phyloP scores from a whole-genome alignment of 2,888 invertebrate genomes.

The Scaptomyza parva region DNA sequence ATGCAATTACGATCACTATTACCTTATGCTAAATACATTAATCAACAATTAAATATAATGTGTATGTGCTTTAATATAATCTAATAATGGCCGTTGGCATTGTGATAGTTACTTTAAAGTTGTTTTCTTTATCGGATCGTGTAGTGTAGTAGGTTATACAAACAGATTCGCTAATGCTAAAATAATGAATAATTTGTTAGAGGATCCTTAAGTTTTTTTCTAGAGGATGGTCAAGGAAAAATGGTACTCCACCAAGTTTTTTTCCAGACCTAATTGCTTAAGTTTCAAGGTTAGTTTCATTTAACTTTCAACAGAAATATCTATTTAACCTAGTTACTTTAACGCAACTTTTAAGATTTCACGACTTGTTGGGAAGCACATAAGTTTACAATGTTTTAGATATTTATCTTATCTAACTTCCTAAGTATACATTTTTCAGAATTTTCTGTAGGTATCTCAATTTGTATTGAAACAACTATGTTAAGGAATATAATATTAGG shows the following conservation, averaged over 20 bases:
- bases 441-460: too few relatives aligned
- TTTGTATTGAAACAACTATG: not conserved
- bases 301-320: too few relatives aligned
- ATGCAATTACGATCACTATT: constrained; percentile 34
- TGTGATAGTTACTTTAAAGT: constrained; percentile 8
- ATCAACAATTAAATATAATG: constrained; percentile 53
- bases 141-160: not conserved
- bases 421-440: not conserved
- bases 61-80: constrained; percentile 18
- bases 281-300: too few relatives aligned
- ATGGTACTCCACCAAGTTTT: too few relatives aligned
- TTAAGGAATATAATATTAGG: too few relatives aligned
- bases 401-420: not conserved
- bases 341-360: too few relatives aligned
- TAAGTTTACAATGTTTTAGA: not conserved
- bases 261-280: too few relatives aligned
- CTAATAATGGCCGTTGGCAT: constrained; percentile 2
- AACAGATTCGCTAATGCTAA: too few relatives aligned
- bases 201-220: too few relatives aligned
- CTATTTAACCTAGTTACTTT: too few relatives aligned
- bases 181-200: not conserved
- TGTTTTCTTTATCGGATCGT: not conserved
- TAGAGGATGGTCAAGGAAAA: too few relatives aligned
- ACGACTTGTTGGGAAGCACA: not conserved
- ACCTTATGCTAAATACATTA: constrained; percentile 48